These are phyloP conservation scores for Trinorchestia longiramus DNA, from an alignment of 1,140 invertebrate genomes.

Conservation along the genomic window DNA sequence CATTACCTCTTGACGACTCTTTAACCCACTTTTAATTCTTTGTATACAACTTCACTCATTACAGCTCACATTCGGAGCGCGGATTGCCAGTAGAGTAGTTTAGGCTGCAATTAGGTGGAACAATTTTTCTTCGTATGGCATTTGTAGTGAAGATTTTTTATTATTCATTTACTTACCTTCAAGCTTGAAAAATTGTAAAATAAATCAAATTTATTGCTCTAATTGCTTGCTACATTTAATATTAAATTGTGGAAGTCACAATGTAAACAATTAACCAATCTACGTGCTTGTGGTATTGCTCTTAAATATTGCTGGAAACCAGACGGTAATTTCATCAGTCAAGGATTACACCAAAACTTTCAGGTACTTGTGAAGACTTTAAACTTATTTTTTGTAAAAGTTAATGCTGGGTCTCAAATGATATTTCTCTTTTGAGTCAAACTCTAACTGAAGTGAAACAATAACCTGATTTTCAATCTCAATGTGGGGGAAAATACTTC, in stretches of 20 bases:
- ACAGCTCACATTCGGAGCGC: background rate
- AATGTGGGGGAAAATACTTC: too few relatives aligned
- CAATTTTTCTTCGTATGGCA: background rate
- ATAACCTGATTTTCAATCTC: too few relatives aligned
- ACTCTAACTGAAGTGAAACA: too few relatives aligned
- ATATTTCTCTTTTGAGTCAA: too few relatives aligned
- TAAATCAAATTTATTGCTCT: background rate
- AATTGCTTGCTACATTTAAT: background rate
- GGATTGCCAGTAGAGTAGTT: too few relatives aligned
- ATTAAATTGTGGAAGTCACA: background rate
- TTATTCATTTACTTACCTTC: background rate
- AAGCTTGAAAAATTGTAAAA: background rate
- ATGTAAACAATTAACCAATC: background rate
- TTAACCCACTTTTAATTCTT: background rate
- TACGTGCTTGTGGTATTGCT: background rate
- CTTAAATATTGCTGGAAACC: background rate
- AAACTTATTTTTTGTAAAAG: too few relatives aligned
- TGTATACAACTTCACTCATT: background rate
- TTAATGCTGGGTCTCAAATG: too few relatives aligned
- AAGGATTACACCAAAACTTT: background rate
- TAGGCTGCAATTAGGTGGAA: too few relatives aligned
- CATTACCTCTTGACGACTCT: background rate
- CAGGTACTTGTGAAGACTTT: background rate
- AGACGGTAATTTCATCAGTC: background rate
- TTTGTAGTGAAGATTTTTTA: background rate